A percentile compares a stretch with the other conserved stretches of the same genome.
phyloP scores from a whole-genome alignment of 2,113 vertebrate genomes.

The Periophthalmus modestus region DNA sequence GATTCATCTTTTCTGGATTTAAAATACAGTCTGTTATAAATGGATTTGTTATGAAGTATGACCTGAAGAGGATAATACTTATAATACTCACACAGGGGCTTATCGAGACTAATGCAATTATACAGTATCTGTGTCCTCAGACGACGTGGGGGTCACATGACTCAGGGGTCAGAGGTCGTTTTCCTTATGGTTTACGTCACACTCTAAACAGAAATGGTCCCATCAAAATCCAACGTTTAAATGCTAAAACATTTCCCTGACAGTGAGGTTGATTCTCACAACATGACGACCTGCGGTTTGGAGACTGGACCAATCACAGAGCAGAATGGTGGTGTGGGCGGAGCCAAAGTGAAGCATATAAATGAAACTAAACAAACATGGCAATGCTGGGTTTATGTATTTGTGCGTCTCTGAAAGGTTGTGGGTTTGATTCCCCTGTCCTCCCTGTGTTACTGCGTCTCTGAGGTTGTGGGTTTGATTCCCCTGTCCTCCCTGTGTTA shows the following conservation, averaged over 20 bases:
- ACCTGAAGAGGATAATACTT: background rate
- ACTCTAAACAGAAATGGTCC: background rate
- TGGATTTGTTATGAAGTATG: background rate
- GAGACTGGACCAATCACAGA: no score
- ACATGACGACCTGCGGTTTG: no score
- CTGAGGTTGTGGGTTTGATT: background rate
- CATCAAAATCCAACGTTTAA: no score
- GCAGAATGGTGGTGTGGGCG: no score
- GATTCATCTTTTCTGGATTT: slow-evolving; percentile 5
- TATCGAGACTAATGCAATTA: background rate
- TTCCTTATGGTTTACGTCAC: background rate
- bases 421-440: background rate
- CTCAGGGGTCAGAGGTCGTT: background rate
- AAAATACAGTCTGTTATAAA: background rate
- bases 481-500: background rate
- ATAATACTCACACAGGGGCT: background rate
- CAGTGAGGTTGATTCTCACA: no score
- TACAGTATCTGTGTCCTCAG: background rate
- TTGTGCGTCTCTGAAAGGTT: background rate
- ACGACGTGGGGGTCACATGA: background rate
- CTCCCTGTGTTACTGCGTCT: no score
- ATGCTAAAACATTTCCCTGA: no score
- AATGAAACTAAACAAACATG: no score
- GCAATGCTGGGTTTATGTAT: no score
- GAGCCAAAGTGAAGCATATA: no score